These are phyloP conservation scores for Perca schrenkii DNA, from an alignment of 2,113 vertebrate genomes.

Conservation along the genomic window DNA sequence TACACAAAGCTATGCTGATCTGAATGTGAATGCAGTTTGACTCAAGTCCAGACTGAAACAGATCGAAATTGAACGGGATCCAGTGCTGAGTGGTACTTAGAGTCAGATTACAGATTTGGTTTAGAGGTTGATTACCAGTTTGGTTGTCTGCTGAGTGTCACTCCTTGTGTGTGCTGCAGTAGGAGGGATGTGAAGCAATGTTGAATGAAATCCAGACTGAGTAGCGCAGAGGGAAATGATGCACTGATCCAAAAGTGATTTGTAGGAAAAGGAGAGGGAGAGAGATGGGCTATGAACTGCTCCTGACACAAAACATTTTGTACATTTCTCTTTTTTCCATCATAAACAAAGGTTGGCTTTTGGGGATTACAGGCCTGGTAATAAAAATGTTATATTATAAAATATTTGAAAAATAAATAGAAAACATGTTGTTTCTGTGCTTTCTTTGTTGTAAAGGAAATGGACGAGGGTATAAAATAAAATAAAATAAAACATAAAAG, in stretches of 20 bases:
- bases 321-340: not conserved
- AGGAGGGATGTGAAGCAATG: slow-evolving; percentile 38
- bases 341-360: not conserved
- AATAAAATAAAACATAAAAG: not conserved
- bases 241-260: slow-evolving; percentile 8
- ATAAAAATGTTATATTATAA: not conserved
- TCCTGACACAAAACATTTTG: not conserved
- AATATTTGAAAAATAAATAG: not conserved
- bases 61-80: slow-evolving; percentile 36
- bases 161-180: slow-evolving; percentile 4
- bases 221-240: not conserved
- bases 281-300: not conserved
- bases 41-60: slow-evolving; percentile 52
- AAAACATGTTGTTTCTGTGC: not conserved
- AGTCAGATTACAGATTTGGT: slow-evolving; percentile 66
- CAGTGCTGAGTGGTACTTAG: slow-evolving; percentile 50
- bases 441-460: slow-evolving; percentile 3
- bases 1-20: slow-evolving; percentile 58
- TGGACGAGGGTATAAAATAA: not conserved
- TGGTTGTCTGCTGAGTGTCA: slow-evolving; percentile 28
- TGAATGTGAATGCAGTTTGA: slow-evolving; percentile 62
- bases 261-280: too few species aligned
- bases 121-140: slow-evolving; percentile 57
- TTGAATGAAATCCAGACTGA: slow-evolving; percentile 20
- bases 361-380: not conserved